Base-by-base conservation (phyloP, 2,113 vertebrate species). In the Nansenia antarctica region DNA sequence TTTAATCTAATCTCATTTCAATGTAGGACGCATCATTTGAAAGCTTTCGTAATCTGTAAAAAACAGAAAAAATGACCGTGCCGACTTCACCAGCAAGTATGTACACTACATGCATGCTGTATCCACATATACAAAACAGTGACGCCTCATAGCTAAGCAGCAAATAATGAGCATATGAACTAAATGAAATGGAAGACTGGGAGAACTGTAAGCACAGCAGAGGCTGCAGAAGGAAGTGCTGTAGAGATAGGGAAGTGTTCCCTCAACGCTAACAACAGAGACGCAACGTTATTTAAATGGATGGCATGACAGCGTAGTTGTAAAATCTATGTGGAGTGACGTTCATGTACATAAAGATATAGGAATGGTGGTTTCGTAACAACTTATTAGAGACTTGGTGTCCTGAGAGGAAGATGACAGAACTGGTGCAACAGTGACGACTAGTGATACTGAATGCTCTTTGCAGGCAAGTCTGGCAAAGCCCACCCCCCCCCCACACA, bases 341-440 rank as follows among this genome's bases (percentile, higher is more conserved):
- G 45, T 49, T n/a, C n/a, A 22, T 9, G n/a, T 7, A 49, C 3
- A 49, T 20, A 8, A 20, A 42, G 39, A 15, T 0, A 15, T 26
- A 29, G 69, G n/a, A 64, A 3, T 53, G 31, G 35, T 24, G 31
- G 35, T 68, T 78, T 66, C 52, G 34, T 32, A 62, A 59, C 37
- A 1, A 26, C 14, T 45, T 35, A 45, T 24, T 34, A 68, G 49
- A 45, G 4, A 62, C 34, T 64, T 54, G 1, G 49, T 82, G 82
- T 62, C 55, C 70, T 52, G 8, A 74, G 69, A 53, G 32, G 72
- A 30, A 53, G 54, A 39, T 65, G 59, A 63, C 67, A 70, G 63
- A 82, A 64, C n/a, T 62, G 66, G 37, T 66, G 34, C 70, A 67
- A 47, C 66, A 64, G 55, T 61, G 59, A 74, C 29, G 62, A 59